Conservation (phyloP, 2,888 invertebrate species). For the Octodonta nipae region DNA sequence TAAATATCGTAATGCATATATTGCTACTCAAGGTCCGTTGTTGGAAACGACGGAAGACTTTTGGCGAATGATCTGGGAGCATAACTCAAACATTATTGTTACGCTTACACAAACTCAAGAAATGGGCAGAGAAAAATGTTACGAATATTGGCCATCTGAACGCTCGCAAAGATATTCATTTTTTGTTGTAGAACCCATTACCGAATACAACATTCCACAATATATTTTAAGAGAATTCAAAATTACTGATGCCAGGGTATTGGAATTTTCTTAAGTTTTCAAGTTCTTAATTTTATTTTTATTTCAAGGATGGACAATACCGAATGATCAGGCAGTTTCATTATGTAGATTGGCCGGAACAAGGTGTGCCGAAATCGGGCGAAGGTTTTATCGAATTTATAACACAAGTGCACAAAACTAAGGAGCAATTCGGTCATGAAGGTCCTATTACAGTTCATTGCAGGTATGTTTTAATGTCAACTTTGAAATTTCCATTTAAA, state of each 20-base stretch:
- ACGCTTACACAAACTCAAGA: conserved; percentile 97
- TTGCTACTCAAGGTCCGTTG: conserved; percentile 95
- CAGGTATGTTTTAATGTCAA: too few relatives aligned
- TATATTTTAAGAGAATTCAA: conserved; percentile 98
- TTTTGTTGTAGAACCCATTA: conserved; percentile 97
- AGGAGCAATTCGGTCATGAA: conserved; percentile 98
- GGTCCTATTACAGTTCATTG: conserved; percentile 98
- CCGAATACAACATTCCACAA: conserved; percentile 99
- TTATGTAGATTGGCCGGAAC: conserved; percentile 92
- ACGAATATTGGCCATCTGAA: conserved; percentile 99
- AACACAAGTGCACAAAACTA: conserved; percentile 98
- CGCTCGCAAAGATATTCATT: conserved; percentile 93
- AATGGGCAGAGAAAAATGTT: conserved; percentile 98
- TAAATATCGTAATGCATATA: conserved; percentile 82
- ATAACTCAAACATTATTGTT: conserved; percentile 96
- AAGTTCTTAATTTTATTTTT: too few relatives aligned
- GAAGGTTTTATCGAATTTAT: conserved; percentile 99
- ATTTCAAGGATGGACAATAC: conserved; percentile 90
- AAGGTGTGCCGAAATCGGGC: conserved; percentile 92
- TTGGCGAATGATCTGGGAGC: conserved; percentile 99
- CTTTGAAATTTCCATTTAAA: too few relatives aligned
- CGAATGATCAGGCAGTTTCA: conserved; percentile 93
- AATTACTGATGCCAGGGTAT: conserved; percentile 92
- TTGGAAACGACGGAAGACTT: conserved; percentile 95
- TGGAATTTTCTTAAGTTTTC: too few relatives aligned